Evolutionary conservation across 2,888 invertebrate species (phyloP), one percentile per base, ranked within the genome.

Genomic region (Silvanus unidentatus): DNA sequence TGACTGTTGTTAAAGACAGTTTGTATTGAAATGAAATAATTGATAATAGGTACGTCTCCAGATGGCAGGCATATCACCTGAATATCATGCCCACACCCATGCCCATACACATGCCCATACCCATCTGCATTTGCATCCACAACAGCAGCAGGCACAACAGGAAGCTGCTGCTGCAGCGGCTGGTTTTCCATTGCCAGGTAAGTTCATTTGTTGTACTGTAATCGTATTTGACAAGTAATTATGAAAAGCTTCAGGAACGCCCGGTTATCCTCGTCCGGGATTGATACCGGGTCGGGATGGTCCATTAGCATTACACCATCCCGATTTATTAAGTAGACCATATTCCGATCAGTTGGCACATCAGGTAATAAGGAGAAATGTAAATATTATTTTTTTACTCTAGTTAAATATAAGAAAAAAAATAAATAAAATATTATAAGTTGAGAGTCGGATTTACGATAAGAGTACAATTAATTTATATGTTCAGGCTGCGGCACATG

Each of bases 61-160:
- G 78, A 91, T 94, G 91, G 91, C 91, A 60, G 90, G 91, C 69
- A 85, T 88, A 63, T 85, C 81, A 61, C 86, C 86, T 40, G 90
- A 90, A 76, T 90, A 88, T 76, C 92, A 92, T 75, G 89, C 90
- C 66, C 92, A 93, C 76, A 89, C 91, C 59, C 92, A 92, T 73
- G 89, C 90, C 62, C 90, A 91, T 75, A 88, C 89, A 58, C 90
- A 90, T 73, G 88, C 92, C 66, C 92, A 93, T 76, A 88, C 91
- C 63, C 89, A 89, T 77, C 84, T 88, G 59, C 89, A 89, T 75
- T 79, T 88, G 59, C 88, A 88, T 76, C 78, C 84, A 58, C 85
- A 80, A 70, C 86, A 86, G 64, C 85, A 85, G 52, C 85, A 85
- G 67, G 86, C 85, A 72, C 86, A 84, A 72, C 87, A 86, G 71